These are phyloP conservation scores for Drosophila formosana DNA, from an alignment of 2,888 invertebrate species.

Conservation along the genomic window DNA sequence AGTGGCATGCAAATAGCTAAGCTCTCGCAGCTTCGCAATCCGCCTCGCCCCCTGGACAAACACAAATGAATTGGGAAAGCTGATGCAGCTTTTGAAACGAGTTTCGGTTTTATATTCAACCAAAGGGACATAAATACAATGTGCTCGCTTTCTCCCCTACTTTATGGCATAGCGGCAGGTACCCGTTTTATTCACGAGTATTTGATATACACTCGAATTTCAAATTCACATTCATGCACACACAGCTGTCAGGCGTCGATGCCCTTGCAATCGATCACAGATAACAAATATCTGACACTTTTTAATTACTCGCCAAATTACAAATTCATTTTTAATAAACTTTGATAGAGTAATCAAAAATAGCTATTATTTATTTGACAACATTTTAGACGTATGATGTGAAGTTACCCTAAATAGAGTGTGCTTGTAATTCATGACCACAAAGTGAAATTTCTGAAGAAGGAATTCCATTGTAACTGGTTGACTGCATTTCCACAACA, in stretches of 20 bases:
- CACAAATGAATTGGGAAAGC: slow-evolving; percentile 39
- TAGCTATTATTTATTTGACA: not conserved
- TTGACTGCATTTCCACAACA: not conserved
- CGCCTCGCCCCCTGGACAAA: slow-evolving; percentile 28
- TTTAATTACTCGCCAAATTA: slow-evolving; percentile 6
- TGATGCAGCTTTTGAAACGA: slow-evolving; percentile 28
- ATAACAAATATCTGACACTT: slow-evolving; percentile 32
- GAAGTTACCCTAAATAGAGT: not conserved
- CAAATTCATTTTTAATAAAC: not conserved
- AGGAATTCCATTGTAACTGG: not conserved
- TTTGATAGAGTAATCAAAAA: not conserved
- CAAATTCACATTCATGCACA: slow-evolving; percentile 24
- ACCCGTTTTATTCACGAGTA: slow-evolving; percentile 24
- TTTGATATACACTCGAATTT: slow-evolving; percentile 22
- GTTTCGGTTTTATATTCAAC: slow-evolving; percentile 38
- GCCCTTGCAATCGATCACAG: slow-evolving; percentile 26
- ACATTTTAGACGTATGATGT: not conserved
- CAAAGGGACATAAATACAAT: slow-evolving; percentile 23
- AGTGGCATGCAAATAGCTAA: slow-evolving; percentile 54
- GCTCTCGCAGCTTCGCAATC: slow-evolving; percentile 21
- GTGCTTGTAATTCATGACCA: not conserved
- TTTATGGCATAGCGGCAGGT: slow-evolving; percentile 11
- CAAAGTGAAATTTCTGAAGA: not conserved
- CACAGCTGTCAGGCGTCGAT: not conserved
- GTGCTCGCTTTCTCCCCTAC: not conserved